phyloP scores from a whole-genome alignment of 2,797 vertebrate species.

The Parambassis ranga region DNA sequence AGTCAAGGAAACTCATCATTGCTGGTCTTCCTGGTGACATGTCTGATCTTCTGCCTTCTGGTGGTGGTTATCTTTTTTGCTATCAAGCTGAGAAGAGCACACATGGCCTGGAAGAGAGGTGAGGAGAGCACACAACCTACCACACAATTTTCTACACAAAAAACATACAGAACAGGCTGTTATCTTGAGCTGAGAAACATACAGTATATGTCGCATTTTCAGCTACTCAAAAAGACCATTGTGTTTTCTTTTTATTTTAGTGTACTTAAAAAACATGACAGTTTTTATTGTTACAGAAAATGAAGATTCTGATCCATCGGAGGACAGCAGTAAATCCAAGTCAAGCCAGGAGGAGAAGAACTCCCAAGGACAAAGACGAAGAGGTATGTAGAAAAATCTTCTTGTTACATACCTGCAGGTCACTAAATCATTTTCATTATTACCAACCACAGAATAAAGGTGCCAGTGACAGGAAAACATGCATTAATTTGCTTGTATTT shows the following conservation, averaged over 20 bases:
- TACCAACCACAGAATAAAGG: too few species aligned
- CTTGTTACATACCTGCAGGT: too few species aligned
- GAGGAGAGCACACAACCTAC: too few species aligned
- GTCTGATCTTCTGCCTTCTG: slow-evolving; percentile 82
- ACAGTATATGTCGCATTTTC: background rate
- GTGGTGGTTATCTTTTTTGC: slow-evolving; percentile 85
- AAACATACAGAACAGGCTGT: too few species aligned
- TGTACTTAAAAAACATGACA: slow-evolving; percentile 5
- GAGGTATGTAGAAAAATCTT: too few species aligned
- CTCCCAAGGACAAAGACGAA: slow-evolving; percentile 51
- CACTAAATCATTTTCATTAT: background rate
- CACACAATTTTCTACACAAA: background rate
- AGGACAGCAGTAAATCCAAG: slow-evolving; percentile 88
- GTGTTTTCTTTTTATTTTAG: background rate
- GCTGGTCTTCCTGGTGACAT: slow-evolving; percentile 84
- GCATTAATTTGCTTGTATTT: too few species aligned
- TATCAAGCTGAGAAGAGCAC: slow-evolving; percentile 86
- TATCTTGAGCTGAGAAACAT: too few species aligned
- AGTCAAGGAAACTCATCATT: slow-evolving; percentile 54
- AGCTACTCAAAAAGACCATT: background rate
- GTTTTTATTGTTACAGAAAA: slow-evolving; percentile 83
- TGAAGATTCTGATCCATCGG: slow-evolving; percentile 84
- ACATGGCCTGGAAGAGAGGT: slow-evolving; percentile 89
- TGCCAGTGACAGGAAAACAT: too few species aligned
- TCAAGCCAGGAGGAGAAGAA: slow-evolving; percentile 84